phyloP scores from a whole-genome alignment of 2,797 vertebrate species.

The Urocyon cinereoargenteus region DNA sequence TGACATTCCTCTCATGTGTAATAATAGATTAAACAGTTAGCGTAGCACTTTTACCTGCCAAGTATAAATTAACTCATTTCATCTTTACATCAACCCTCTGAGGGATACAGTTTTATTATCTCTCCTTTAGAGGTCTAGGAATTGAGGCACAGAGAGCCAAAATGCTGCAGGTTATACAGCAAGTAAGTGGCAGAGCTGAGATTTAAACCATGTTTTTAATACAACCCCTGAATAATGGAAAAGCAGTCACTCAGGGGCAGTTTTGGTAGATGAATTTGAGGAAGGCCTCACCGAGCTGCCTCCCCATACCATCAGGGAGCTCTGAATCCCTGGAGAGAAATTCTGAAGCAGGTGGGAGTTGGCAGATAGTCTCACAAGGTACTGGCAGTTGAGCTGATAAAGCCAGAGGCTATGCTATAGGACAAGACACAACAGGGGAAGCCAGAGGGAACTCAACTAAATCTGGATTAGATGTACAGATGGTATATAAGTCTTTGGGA shows the following conservation, averaged over 20 bases:
- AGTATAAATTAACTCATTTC: constrained; percentile 39
- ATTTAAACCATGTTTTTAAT: not conserved
- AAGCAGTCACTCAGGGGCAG: not conserved
- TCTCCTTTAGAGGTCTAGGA: not conserved
- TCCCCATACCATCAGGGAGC: not conserved
- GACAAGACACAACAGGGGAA: not conserved
- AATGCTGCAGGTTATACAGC: not conserved
- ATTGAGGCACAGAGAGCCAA: not conserved
- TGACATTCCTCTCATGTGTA: not conserved
- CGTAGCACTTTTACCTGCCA: not conserved
- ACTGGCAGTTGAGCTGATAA: not conserved
- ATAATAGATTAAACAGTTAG: not conserved
- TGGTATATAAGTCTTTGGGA: not conserved
- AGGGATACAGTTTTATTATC: not conserved
- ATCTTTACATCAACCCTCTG: constrained; percentile 23
- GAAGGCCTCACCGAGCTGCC: not conserved
- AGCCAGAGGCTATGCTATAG: not conserved
- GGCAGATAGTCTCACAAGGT: not conserved
- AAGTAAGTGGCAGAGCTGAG: not conserved
- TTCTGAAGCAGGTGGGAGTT: not conserved
- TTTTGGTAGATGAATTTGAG: not conserved
- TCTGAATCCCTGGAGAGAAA: not conserved
- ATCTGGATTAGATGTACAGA: not conserved
- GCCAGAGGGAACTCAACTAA: not conserved
- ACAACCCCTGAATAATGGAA: not conserved